Base-by-base conservation (phyloP, 1,140 invertebrate species). In the Pogonomyrmex californicus region DNA sequence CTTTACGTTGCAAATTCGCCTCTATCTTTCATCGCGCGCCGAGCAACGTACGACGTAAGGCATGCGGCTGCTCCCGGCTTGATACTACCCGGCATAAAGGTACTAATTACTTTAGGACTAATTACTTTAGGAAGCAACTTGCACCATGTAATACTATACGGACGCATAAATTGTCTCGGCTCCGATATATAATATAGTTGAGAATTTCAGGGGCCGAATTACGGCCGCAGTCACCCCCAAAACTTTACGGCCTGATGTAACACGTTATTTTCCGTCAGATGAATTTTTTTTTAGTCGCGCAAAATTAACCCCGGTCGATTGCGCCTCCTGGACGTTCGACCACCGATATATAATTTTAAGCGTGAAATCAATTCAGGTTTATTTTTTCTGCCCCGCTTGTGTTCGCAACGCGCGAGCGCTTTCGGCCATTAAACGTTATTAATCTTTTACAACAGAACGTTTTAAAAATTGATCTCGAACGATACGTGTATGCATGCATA, bases 41-140 rank as follows among this genome's bases (percentile, higher is more conserved):
- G 54, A 49, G 78, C 54, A 63, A 73, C 78, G 78, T 75, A 79
- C 70, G 87, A 88, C 66, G 58, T 17, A 82, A 75, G 68, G 68
- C 79, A 60, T 83, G 68, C 58, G 62, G 68, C 76, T 76, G 54
- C 88, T 88, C 78, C 87, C 78, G 78, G 70, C 68, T 51, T 66
- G 88, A 89, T 86, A 89, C 85, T 89, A 81, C 76, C 79, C 54
- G 44, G 83, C 33, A 89, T 89, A 89, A 89, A 88, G 88, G 87
- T 82, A 82, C 83, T 89, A 89, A 89, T 89, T 89, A 88, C 88
- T 89, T 88, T 78, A 78, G 49, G 76, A 89, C 87, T 89, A 89
- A 89, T 88, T 89, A 88, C 87, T 86, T 86, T 66, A 33, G 76
- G 83, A 89, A 89, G 88, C 86, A 89, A 89, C 44, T 88, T 89